Conservation (phyloP, 2,113 vertebrate species). For the Nerophis lumbriciformis region DNA sequence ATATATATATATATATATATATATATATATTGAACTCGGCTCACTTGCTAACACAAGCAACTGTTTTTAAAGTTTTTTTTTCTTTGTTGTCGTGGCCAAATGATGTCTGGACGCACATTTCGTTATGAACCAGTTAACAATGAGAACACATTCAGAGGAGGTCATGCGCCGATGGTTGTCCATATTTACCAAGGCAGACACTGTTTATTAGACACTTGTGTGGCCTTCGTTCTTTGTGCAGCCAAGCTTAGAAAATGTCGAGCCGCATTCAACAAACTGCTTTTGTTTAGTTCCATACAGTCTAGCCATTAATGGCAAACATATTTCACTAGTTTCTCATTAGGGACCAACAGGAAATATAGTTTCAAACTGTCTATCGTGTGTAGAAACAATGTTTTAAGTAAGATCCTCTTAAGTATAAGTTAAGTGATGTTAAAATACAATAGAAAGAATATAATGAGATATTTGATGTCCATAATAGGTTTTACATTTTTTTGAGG, state of each 20-base stretch:
- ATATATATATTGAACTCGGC: neutral
- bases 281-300: slow-evolving; percentile 5
- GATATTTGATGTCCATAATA: too few species aligned
- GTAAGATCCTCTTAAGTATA: too few species aligned
- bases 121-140: slow-evolving; percentile 10
- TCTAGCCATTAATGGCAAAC: neutral
- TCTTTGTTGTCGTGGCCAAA: slow-evolving; percentile 4
- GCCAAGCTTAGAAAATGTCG: slow-evolving; percentile 5
- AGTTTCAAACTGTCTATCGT: too few species aligned
- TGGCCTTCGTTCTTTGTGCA: neutral
- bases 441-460: too few species aligned
- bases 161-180: slow-evolving; percentile 16
- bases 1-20: too few species aligned
- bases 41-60: slow-evolving; percentile 26
- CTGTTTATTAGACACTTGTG: slow-evolving; percentile 23
- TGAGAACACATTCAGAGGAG: slow-evolving; percentile 13
- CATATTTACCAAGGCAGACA: slow-evolving; percentile 20
- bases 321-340: too few species aligned
- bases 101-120: slow-evolving; percentile 27
- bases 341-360: too few species aligned
- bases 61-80: slow-evolving; percentile 31
- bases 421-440: too few species aligned
- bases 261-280: slow-evolving; percentile 1
- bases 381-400: too few species aligned
- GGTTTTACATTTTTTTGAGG: too few species aligned